Base-by-base conservation (phyloP, 2,113 vertebrate genomes). In the Nannobrachium achirus region DNA sequence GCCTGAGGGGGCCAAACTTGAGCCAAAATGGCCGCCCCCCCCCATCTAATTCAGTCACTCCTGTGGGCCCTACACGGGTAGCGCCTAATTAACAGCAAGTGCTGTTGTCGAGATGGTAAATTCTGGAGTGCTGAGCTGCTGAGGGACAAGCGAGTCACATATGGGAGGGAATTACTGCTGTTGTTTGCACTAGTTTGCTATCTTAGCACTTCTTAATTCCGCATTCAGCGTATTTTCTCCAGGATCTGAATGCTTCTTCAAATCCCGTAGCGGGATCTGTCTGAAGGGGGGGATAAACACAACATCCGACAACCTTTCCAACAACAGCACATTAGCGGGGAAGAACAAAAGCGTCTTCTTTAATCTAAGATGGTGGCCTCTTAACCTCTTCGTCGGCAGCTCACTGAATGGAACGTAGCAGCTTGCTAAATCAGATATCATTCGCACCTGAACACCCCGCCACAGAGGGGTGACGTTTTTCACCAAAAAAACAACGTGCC, bases 171-270 rank as follows among this genome's bases (percentile, higher is more conserved):
- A 70, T 78, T 66, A 56, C 51, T 48, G 71, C 18, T 57, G 45
- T 16, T 68, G 16, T 55, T 71, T 62, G 50, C 25, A 16, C 18
- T 56, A 48, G 66, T 80, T 84, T 73, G 51, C 69, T 67, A 10
- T 69, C 64, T 55, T 64, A 56, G 67, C 71, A 15, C 63, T 71
- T 83, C 63, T 68, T 75, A 77, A 83, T 77, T 76, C 68, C 1
- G 46, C 71, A 63, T 63, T 76, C 45, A 69, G 64, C 25, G 33
- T 69, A 44, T 73, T 73, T 40, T 19, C n/a, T 42, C 40, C 25
- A 33, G 25, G 25, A 19, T 7, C 67, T 58, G 16, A 39, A 15
- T 59, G 1, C 18, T 45, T 60, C 25, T n/a, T 51, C 16, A 8
- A 63, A 71, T 44, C 44, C 55, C 15, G 2, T 14, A 5, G 49